These are phyloP conservation scores for Auanema sp. DNA, from an alignment of 2,888 invertebrate species.

Conservation along the genomic window DNA sequence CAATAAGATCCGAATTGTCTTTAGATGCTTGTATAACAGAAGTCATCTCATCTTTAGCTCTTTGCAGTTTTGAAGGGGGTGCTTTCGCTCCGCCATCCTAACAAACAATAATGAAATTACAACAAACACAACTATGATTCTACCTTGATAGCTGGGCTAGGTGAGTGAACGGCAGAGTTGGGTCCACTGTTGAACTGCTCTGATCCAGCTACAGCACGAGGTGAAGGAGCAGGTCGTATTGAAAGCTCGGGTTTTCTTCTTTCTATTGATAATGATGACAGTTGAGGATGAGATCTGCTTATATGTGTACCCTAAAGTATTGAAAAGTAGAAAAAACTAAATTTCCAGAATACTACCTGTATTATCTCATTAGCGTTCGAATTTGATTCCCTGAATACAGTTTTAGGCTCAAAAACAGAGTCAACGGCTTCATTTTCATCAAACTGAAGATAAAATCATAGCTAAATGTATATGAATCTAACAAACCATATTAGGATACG, in stretches of 20 bases:
- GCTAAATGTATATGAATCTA: neutral
- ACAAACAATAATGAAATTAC: neutral
- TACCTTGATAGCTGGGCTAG: neutral
- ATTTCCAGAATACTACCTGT: neutral
- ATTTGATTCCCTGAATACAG: conserved; percentile 2
- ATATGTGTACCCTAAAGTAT: too few relatives aligned
- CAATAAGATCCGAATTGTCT: conserved; percentile 30
- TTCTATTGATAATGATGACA: too few relatives aligned
- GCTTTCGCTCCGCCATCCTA: conserved; percentile 6
- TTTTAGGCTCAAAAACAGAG: neutral
- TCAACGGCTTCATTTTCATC: neutral
- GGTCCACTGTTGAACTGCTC: too few relatives aligned
- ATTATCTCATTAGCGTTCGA: neutral
- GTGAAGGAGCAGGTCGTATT: neutral
- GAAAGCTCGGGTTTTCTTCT: neutral
- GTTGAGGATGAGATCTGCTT: too few relatives aligned
- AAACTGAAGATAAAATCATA: neutral
- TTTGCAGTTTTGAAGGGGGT: conserved; percentile 34
- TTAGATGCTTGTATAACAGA: conserved; percentile 38
- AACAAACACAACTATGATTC: neutral
- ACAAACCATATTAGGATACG: neutral
- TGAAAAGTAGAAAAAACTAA: too few relatives aligned
- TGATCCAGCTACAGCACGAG: too few relatives aligned
- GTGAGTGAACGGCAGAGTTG: too few relatives aligned
- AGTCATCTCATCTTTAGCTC: conserved; percentile 49